phyloP scores from a whole-genome alignment of 2,888 invertebrate species.

The Punctoribates punctum region DNA sequence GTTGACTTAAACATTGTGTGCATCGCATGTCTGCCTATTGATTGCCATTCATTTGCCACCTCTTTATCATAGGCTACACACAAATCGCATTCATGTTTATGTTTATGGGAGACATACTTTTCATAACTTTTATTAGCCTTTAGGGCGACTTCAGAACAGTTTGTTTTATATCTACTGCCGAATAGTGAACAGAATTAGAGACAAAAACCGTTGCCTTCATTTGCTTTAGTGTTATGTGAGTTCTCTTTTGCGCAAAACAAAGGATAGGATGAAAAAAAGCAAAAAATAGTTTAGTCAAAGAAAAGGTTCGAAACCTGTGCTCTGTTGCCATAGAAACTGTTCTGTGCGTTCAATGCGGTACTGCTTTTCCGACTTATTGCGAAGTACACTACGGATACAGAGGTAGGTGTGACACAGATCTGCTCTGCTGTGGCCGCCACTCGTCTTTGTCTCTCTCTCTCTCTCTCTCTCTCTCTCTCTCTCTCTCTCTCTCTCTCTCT shows the following conservation, averaged over 20 bases:
- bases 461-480: slow-evolving; percentile 13
- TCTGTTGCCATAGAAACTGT: slow-evolving; percentile 17
- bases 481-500: slow-evolving; percentile 10
- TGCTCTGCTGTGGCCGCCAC: not conserved
- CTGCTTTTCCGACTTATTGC: slow-evolving; percentile 1
- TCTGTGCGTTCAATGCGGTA: slow-evolving; percentile 26
- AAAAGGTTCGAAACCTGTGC: not conserved
- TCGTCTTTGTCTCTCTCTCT: slow-evolving; percentile 17
- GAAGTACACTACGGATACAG: slow-evolving; percentile 18
- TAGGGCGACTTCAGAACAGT: not conserved
- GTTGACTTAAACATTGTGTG: not conserved
- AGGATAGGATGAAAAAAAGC: slow-evolving; percentile 1
- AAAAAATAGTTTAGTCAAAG: not conserved
- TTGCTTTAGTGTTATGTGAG: not conserved
- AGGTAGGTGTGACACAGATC: slow-evolving; percentile 20
- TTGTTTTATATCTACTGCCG: not conserved
- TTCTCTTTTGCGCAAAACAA: not conserved
- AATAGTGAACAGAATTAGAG: not conserved
- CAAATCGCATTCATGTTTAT: no score
- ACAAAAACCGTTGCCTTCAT: not conserved
- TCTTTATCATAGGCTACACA: not conserved
- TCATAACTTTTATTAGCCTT: slow-evolving; percentile 31
- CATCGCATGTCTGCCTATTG: not conserved
- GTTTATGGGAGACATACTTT: slow-evolving; percentile 5
- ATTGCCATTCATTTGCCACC: not conserved